These are phyloP conservation scores for Conger conger DNA, from an alignment of 2,113 vertebrate genomes.

Conservation along the genomic window DNA sequence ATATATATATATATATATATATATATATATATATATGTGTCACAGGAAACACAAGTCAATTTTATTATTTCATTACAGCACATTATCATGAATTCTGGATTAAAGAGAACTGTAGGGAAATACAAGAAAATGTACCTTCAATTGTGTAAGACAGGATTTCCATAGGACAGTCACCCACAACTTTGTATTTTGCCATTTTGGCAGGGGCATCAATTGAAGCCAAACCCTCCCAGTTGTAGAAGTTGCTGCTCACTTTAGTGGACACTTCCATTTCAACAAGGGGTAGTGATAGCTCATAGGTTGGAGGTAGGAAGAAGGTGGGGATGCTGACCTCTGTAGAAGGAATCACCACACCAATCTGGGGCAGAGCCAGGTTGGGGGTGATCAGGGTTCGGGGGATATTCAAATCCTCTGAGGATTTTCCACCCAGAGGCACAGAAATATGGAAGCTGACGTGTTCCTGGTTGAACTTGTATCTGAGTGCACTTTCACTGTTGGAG, in stretches of 20 bases:
- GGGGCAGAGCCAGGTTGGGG: conserved; percentile 67
- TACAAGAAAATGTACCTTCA: conserved; percentile 69
- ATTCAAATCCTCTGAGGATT: conserved; percentile 72
- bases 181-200: conserved; percentile 64
- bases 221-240: conserved; percentile 81
- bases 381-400: conserved; percentile 65
- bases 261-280: conserved; percentile 77
- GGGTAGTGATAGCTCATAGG: conserved; percentile 72
- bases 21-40: not conserved
- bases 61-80: not conserved
- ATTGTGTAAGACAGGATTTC: conserved; percentile 77
- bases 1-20: no score
- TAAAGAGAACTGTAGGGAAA: not conserved
- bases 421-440: conserved; percentile 83
- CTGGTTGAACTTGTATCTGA: conserved; percentile 78
- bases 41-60: not conserved
- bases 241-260: conserved; percentile 79
- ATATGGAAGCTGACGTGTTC: conserved; percentile 69
- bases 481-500: conserved; percentile 74
- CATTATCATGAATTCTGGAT: not conserved
- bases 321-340: conserved; percentile 71
- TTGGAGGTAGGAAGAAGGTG: conserved; percentile 73
- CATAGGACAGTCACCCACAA: conserved; percentile 69
- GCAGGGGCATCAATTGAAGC: conserved; percentile 54
- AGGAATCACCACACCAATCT: conserved; percentile 72